phyloP scores from a whole-genome alignment of 2,113 vertebrate genomes.

The Oryctolagus cuniculus region mOryCun1.1 NC_091437.1:9459001-9459500 shows the following conservation, averaged over 20 bases:
- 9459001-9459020: not conserved
- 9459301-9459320: conserved; percentile 15
- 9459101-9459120: not conserved
- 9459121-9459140: not conserved
- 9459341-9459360: not conserved
- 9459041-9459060: not conserved
- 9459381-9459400: not conserved
- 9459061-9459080: not conserved
- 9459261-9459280: not conserved
- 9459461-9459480: not conserved
- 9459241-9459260: conserved; percentile 15
- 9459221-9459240: not conserved
- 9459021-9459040: not conserved
- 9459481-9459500: not conserved
- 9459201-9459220: not conserved
- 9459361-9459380: not conserved
- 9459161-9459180: not conserved
- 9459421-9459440: not conserved
- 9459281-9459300: not conserved
- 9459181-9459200: not conserved
- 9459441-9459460: not conserved
- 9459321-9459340: not conserved
- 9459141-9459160: not conserved
- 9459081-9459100: not conserved
- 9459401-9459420: not conserved